Conservation (phyloP, 2,113 vertebrate genomes). For the Phrynosoma platyrhinos region DNA sequence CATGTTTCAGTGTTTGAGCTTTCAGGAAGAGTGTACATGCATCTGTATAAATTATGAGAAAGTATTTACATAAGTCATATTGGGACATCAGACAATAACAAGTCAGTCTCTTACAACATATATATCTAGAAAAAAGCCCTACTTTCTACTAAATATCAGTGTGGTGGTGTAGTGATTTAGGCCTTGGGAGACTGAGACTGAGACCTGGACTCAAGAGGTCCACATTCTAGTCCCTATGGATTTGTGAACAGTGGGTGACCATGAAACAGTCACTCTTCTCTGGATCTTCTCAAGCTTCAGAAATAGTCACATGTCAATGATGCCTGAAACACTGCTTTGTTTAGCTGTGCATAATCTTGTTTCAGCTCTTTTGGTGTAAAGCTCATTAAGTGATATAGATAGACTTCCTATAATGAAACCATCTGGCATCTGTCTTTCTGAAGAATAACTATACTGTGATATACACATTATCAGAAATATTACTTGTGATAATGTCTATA, state of each 20-base stretch:
- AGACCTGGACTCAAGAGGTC: too few relatives aligned
- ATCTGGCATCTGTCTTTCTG: neutral
- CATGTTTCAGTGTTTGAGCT: neutral
- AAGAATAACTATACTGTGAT: neutral
- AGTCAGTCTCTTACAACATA: neutral
- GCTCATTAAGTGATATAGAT: slow-evolving; percentile 36
- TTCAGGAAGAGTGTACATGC: neutral
- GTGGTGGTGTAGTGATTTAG: too few relatives aligned
- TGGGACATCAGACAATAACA: neutral
- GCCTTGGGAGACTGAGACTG: too few relatives aligned
- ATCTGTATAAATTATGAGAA: neutral
- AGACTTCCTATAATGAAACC: neutral
- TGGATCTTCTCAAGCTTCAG: neutral
- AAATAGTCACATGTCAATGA: neutral
- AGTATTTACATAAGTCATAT: neutral
- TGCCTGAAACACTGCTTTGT: rapidly evolving
- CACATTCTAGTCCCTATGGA: too few relatives aligned
- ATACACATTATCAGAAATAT: neutral
- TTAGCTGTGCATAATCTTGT: rapidly evolving
- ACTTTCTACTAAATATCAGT: neutral
- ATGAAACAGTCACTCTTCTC: too few relatives aligned
- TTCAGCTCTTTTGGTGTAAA: rapidly evolving
- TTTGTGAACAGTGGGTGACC: too few relatives aligned
- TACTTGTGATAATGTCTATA: neutral
- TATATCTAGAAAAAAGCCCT: neutral